A percentile compares a stretch with the other conserved stretches of the same genome.
These are phyloP conservation scores for Brachymystax lenok DNA, from an alignment of 2,797 vertebrate genomes.

Conservation along the genomic window DNA sequence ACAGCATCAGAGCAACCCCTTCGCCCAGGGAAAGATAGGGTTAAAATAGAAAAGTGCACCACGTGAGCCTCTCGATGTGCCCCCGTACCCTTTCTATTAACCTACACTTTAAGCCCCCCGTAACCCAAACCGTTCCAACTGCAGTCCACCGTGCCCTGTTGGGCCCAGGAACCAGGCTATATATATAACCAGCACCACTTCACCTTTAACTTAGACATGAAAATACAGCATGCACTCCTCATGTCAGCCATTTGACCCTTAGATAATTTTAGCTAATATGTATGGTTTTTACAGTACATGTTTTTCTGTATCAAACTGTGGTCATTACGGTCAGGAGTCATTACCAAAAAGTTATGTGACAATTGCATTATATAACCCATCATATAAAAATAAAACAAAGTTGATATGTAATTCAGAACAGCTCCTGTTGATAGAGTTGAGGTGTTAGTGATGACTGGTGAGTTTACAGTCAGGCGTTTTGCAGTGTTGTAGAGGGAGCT, in stretches of 20 bases:
- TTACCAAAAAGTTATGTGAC: too few species aligned
- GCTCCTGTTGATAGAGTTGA: neutral
- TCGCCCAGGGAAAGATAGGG: constrained; percentile 57
- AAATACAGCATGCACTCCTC: neutral
- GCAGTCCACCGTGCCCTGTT: constrained; percentile 26
- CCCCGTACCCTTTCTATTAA: constrained; percentile 69
- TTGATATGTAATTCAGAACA: neutral
- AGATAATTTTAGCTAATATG: too few species aligned
- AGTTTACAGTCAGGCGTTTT: too few species aligned
- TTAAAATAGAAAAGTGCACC: constrained; percentile 78
- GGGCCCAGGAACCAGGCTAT: constrained; percentile 3
- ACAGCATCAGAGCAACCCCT: constrained; percentile 80
- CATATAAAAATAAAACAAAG: too few species aligned
- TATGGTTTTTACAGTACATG: too few species aligned
- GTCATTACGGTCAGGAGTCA: too few species aligned
- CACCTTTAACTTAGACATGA: constrained; percentile 10
- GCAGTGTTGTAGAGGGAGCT: constrained; percentile 8
- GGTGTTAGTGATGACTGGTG: neutral
- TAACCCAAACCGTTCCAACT: constrained; percentile 47
- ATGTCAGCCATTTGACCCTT: too few species aligned
- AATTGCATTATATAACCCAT: too few species aligned
- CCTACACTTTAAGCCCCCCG: constrained; percentile 66
- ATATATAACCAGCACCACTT: constrained; percentile 36
- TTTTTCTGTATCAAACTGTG: too few species aligned
- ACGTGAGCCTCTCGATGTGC: constrained; percentile 51